These are phyloP conservation scores for Bufo bufo DNA, from an alignment of 2,113 vertebrate species.

Conservation along the genomic window DNA sequence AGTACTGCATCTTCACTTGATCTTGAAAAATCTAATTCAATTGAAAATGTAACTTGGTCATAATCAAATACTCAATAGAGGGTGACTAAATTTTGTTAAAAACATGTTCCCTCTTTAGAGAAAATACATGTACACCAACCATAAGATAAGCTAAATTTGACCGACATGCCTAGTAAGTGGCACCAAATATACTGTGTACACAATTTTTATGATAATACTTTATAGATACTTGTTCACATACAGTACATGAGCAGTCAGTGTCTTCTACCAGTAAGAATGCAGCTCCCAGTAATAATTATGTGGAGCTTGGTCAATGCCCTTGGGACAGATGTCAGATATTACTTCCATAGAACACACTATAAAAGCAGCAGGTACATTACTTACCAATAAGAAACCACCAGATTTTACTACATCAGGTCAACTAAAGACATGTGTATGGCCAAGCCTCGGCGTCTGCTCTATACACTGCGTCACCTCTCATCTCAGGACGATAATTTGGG, in stretches of 20 bases:
- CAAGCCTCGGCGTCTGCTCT: background rate
- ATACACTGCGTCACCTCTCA: background rate
- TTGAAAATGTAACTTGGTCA: too few species aligned
- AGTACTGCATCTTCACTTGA: too few species aligned
- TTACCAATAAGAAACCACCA: background rate
- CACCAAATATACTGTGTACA: too few species aligned
- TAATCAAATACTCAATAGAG: too few species aligned
- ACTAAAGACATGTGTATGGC: background rate
- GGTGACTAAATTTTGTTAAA: too few species aligned
- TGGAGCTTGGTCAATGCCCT: background rate
- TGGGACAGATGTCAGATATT: slow-evolving; percentile 14
- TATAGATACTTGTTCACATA: background rate
- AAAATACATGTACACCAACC: too few species aligned
- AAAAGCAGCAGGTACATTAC: slow-evolving; percentile 31
- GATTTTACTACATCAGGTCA: slow-evolving; percentile 28
- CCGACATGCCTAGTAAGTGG: background rate
- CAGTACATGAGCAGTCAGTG: background rate
- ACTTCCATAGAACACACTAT: slow-evolving; percentile 4
- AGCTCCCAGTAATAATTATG: background rate
- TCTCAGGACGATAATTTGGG: too few species aligned
- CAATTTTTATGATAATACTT: background rate
- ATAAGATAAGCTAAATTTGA: background rate
- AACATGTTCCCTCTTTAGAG: too few species aligned
- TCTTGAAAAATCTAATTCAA: too few species aligned
- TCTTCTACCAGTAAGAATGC: background rate